Conservation (phyloP, 2,797 vertebrate genomes). For the Sebastes minor region DNA sequence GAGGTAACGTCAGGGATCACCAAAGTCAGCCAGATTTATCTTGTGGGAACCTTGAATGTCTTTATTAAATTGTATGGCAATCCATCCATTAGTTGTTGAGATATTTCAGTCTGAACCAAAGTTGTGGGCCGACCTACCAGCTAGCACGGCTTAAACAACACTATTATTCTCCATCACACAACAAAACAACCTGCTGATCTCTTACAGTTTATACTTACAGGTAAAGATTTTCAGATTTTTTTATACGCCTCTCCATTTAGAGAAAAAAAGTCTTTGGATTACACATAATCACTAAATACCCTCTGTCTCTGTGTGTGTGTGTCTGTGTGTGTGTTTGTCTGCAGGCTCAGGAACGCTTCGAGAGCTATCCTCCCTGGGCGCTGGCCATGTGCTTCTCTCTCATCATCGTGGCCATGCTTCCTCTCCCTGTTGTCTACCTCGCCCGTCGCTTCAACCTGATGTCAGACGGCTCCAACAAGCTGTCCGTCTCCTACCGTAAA, state of each 20-base stretch:
- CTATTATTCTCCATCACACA: not conserved
- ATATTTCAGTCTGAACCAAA: too few relatives aligned
- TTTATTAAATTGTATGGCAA: not conserved
- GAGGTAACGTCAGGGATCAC: not conserved
- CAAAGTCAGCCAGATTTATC: not conserved
- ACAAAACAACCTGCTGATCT: not conserved
- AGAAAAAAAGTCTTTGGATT: not conserved
- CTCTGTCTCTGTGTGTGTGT: not conserved
- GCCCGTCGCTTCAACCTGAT: slow-evolving; percentile 91
- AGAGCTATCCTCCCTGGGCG: slow-evolving; percentile 93
- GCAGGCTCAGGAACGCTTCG: slow-evolving; percentile 90
- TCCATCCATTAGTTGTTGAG: too few relatives aligned
- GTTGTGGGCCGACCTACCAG: too few relatives aligned
- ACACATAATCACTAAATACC: not conserved
- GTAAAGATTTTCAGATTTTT: not conserved
- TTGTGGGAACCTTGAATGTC: not conserved
- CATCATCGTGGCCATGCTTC: slow-evolving; percentile 88
- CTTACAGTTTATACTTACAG: not conserved
- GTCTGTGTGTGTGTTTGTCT: not conserved
- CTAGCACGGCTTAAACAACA: too few relatives aligned
- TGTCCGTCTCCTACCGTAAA: slow-evolving; percentile 94
- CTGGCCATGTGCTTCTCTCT: slow-evolving; percentile 89
- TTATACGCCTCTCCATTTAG: not conserved
- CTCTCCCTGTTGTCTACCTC: slow-evolving; percentile 91
- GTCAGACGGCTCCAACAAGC: slow-evolving; percentile 92